Evolutionary conservation across 2,797 vertebrate species (phyloP).

Genomic region (Alosa sapidissima): DNA sequence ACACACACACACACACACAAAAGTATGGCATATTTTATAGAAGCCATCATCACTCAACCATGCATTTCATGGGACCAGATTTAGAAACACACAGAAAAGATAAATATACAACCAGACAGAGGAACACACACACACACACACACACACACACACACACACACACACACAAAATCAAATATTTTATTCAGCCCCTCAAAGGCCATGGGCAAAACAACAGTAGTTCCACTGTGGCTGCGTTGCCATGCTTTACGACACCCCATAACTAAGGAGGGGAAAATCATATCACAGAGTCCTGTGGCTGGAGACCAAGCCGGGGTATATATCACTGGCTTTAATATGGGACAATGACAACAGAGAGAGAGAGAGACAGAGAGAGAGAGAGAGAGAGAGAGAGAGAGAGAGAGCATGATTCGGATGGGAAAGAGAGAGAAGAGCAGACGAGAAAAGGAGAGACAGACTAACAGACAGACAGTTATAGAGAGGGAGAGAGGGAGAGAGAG

Average conservation of each 20-base stretch:
- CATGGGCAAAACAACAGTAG: slow-evolving; percentile 7
- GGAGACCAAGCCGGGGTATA: neutral
- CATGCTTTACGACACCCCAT: slow-evolving; percentile 10
- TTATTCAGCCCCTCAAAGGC: neutral
- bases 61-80: slow-evolving; percentile 42
- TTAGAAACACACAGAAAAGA: slow-evolving; percentile 27
- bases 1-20: neutral
- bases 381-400: neutral
- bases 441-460: neutral
- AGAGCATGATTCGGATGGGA: too few relatives aligned
- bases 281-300: neutral
- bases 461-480: neutral
- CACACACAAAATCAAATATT: slow-evolving; percentile 3
- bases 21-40: neutral
- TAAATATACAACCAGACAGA: neutral
- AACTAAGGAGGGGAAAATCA: slow-evolving; percentile 10
- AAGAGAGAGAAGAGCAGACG: neutral
- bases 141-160: neutral
- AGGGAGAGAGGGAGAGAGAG: too few relatives aligned
- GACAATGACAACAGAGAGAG: neutral
- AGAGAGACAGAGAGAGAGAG: neutral
- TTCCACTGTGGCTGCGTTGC: neutral
- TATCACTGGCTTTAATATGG: neutral
- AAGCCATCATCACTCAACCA: neutral
- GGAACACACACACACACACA: neutral